Evolutionary conservation across 2,797 vertebrate species (phyloP), one percentile per base, ranked within the genome.

Genomic region (Pangasius mekongensis): DNA sequence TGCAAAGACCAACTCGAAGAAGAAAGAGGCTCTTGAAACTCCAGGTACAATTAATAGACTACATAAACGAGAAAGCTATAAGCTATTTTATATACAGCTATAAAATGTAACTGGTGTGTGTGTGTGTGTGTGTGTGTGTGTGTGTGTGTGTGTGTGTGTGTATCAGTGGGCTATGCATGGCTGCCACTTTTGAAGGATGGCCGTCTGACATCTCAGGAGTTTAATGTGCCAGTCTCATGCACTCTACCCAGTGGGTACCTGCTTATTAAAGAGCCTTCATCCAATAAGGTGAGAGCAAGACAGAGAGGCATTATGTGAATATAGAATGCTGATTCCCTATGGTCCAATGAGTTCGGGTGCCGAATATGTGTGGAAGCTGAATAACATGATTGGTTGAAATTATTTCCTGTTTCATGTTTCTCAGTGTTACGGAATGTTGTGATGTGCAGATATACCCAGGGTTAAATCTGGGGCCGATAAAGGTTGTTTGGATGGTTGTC

Each of bases 11-110:
- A 98, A 96, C 88, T 95, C 97, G 82, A 99, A 99, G 95, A 98
- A 98, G 96, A 99, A 98, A 96, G 99, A 99, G 92, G 94, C 97
- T 89, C 95, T 99, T 93, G 99, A 99, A 94, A 99, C 96, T 30
- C 96, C 98, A 96, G 99, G 98, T 99, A 95, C 92, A 90, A 67
- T n/a, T 20, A 69, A 71, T 13, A 36, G 64, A 16, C 60, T 47
- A 20, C 36, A 58, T 39, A 9, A 67, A 54, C 3, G 27, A 20
- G 16, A 84, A 84, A 27, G n/a, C 18, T 54, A 36, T 22, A 14
- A 27, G 22, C 20, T 60, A 11, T 69, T 36, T 27, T 24, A 52
- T 54, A 36, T 52, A 49, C 16, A 52, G 47, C 30, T 36, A 36
- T 27, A 54, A 56, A 84, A 69, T 49, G 14, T 49, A 66, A 66